Base-by-base conservation (phyloP, 2,888 invertebrate genomes). In the Clusia tigrina region DNA sequence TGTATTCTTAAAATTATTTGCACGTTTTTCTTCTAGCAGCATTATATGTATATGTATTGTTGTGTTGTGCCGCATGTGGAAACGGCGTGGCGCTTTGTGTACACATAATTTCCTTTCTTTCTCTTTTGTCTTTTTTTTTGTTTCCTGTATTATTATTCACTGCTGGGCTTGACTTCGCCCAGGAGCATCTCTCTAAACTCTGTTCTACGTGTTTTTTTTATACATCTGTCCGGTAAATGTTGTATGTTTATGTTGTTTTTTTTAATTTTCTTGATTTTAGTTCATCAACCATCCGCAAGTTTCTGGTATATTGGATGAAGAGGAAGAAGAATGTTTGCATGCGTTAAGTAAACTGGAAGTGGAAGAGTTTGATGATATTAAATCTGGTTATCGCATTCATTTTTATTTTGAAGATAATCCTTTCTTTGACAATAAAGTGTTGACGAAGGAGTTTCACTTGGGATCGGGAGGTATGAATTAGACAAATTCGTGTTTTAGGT, bases 261-360 rank as follows among this genome's bases (percentile, higher is more conserved):
- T 26, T 12, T 53, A 17, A 22, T n/a, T 24, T 54, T 58, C 2
- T 10, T 60, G 12, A 59, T 53, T 25, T 56, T 64, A 82, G 83
- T 92, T 95, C 84, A 90, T 92, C 69, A 94, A 95, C 84, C 93
- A 95, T 84, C 93, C 94, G 67, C 91, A 92, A 85, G 89, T 94
- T 70, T 91, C 91, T 65, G 89, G 90, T 62, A 88, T 93, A 73
- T 84, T 95, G 67, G 90, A 90, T 77, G 93, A 94, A 76, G 91
- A 92, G 67, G 94, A 94, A 78, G 93, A 94, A 81, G 92, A 93
- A 80, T 90, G 90, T 69, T 83, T 93, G 56, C 89, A 90, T 75
- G 88, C 89, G 73, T 83, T 92, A 71, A 88, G 86, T 53, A 90
- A 90, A 81, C 78, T 92, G 66, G 91, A 94, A 83, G 92, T 94